Conservation (phyloP, 2,113 vertebrate species). For the Rhombomys opimus region DNA sequence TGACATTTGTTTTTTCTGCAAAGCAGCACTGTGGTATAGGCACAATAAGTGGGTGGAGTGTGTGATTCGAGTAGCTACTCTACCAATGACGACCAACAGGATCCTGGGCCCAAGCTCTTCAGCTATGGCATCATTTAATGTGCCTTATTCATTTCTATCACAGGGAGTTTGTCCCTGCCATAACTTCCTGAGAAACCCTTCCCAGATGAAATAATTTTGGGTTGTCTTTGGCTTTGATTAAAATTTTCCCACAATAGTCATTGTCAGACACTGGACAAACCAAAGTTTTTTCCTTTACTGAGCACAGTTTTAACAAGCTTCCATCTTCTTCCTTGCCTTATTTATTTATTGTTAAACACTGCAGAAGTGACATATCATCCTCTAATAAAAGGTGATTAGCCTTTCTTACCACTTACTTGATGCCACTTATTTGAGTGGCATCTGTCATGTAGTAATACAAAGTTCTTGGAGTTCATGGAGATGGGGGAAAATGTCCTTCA, state of each 20-base stretch:
- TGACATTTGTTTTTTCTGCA: conserved; percentile 61
- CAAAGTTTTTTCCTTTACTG: not conserved
- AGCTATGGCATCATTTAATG: not conserved
- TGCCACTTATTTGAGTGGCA: not conserved
- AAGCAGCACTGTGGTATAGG: not conserved
- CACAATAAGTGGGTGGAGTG: not conserved
- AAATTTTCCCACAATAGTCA: not conserved
- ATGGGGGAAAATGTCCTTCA: not conserved
- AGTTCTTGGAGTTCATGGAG: not conserved
- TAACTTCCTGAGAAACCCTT: not conserved
- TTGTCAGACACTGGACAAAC: not conserved
- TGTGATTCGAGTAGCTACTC: not conserved
- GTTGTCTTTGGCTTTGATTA: not conserved
- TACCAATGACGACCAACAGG: not conserved
- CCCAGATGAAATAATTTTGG: not conserved
- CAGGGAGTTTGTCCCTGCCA: not conserved
- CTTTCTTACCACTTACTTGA: not conserved
- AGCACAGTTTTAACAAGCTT: not conserved
- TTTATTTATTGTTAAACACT: not conserved
- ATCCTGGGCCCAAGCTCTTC: not conserved
- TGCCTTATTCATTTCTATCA: not conserved
- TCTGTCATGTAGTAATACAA: not conserved
- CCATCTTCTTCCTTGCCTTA: not conserved
- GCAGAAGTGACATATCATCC: not conserved
- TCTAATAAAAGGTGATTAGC: not conserved